Conservation (phyloP, 2,113 vertebrate genomes). For the Callopanchax toddi region DNA sequence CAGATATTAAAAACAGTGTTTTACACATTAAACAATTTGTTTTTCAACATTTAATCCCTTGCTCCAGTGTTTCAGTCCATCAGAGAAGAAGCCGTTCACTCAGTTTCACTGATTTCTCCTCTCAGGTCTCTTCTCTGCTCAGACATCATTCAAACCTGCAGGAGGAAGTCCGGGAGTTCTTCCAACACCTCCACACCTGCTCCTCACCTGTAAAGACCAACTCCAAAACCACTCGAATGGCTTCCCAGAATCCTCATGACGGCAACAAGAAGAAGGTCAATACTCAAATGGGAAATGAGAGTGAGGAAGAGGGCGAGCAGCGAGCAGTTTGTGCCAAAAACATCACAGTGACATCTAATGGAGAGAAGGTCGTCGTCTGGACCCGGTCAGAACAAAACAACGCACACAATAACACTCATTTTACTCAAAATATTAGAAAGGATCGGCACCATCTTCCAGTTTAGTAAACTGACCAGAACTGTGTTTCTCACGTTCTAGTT, state of each 20-base stretch:
- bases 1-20: too few species aligned
- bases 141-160: constrained; percentile 84
- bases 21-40: too few species aligned
- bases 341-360: constrained; percentile 84
- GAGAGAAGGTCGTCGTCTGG: constrained; percentile 90
- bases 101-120: not conserved
- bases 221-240: constrained; percentile 76
- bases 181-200: constrained; percentile 81
- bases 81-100: not conserved
- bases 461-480: too few species aligned
- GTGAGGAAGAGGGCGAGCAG: constrained; percentile 36
- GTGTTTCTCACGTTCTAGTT: too few species aligned
- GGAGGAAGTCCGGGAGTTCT: constrained; percentile 86
- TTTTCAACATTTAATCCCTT: too few species aligned
- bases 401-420: too few species aligned
- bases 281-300: not conserved
- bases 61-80: not conserved
- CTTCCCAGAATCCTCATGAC: constrained; percentile 22
- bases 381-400: constrained; percentile 80
- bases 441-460: too few species aligned
- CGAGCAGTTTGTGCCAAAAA: constrained; percentile 85
- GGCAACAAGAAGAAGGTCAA: constrained; percentile 18
- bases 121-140: constrained; percentile 85
- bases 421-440: too few species aligned
- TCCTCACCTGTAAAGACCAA: constrained; percentile 73